These are phyloP conservation scores for Porites divaricata DNA, from an alignment of 92 coral and sea anemone species.

Conservation along the genomic window DNA sequence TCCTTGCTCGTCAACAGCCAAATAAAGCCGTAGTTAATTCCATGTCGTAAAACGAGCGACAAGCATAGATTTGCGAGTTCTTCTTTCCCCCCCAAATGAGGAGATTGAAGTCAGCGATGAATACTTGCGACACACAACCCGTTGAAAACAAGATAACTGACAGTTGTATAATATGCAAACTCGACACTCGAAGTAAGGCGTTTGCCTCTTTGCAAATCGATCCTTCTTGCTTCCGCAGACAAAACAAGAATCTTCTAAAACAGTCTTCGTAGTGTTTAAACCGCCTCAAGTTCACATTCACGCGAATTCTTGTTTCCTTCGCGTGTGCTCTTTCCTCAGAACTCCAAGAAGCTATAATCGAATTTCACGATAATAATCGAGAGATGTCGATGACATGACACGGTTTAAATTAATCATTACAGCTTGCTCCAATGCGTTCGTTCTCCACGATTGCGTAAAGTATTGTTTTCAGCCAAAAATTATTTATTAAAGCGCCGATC, in stretches of 20 bases:
- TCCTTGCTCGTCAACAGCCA: constrained; percentile 18
- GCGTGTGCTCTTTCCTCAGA: neutral
- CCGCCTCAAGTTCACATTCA: constrained; percentile 10
- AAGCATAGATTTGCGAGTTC: neutral
- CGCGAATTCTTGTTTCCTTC: constrained; percentile 7
- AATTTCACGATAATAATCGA: constrained; percentile 76
- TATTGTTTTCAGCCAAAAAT: constrained; percentile 31
- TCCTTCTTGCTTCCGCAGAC: constrained; percentile 20
- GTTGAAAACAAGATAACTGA: constrained; percentile 34
- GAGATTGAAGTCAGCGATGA: constrained; percentile 9
- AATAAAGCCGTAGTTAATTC: constrained; percentile 13
- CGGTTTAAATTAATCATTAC: constrained; percentile 85
- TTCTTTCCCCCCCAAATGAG: constrained; percentile 9
- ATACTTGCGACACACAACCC: constrained; percentile 21
- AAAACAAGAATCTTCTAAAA: constrained; percentile 12
- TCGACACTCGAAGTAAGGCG: constrained; percentile 25
- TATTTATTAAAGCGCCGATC: constrained; percentile 26
- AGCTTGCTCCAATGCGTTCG: constrained; percentile 61
- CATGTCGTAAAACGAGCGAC: constrained; percentile 10
- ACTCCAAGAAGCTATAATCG: constrained; percentile 60
- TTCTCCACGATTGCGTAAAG: constrained; percentile 55
- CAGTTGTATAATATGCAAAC: constrained; percentile 37
- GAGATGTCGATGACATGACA: constrained; percentile 77
- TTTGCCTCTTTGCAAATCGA: constrained; percentile 31
- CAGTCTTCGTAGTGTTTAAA: constrained; percentile 1